Conservation (phyloP, 2,888 invertebrate genomes). For the Pyrrhia umbra region DNA sequence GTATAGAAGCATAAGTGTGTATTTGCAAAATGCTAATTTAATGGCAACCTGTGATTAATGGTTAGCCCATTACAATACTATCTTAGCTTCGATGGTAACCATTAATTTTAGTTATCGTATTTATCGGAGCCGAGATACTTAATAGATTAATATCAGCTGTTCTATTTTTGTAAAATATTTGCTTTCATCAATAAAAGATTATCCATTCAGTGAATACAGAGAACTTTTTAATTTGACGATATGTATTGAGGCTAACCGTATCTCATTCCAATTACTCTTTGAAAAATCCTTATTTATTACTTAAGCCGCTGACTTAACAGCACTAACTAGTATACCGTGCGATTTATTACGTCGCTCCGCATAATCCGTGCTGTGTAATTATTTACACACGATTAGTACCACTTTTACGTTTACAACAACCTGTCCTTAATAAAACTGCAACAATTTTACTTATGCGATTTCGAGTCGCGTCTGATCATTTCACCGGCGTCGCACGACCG, state of each 20-base stretch:
- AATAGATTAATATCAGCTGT: slow-evolving; percentile 44
- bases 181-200: slow-evolving; percentile 32
- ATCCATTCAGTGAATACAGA: slow-evolving; percentile 25
- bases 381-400: slow-evolving; percentile 64
- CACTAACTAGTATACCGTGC: slow-evolving; percentile 52
- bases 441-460: slow-evolving; percentile 73
- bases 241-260: slow-evolving; percentile 50
- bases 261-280: slow-evolving; percentile 47
- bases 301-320: slow-evolving; percentile 51
- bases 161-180: slow-evolving; percentile 39
- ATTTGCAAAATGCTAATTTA: slow-evolving; percentile 50
- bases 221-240: slow-evolving; percentile 23
- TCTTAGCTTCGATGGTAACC: slow-evolving; percentile 35
- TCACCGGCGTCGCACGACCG: slow-evolving; percentile 68
- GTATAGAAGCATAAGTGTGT: slow-evolving; percentile 27
- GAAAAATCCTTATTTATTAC: slow-evolving; percentile 57
- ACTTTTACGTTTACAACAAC: slow-evolving; percentile 71
- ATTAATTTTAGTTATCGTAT: slow-evolving; percentile 47
- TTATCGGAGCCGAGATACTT: slow-evolving; percentile 23
- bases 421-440: slow-evolving; percentile 70
- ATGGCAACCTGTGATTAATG: slow-evolving; percentile 44
- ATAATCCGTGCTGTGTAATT: slow-evolving; percentile 59
- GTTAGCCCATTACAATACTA: slow-evolving; percentile 26
- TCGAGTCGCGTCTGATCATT: slow-evolving; percentile 72
- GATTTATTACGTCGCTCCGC: slow-evolving; percentile 60